A percentile compares a stretch with the other conserved stretches of the same genome.
phyloP scores from a whole-genome alignment of 2,888 invertebrate genomes.

The Drepana falcataria region DNA sequence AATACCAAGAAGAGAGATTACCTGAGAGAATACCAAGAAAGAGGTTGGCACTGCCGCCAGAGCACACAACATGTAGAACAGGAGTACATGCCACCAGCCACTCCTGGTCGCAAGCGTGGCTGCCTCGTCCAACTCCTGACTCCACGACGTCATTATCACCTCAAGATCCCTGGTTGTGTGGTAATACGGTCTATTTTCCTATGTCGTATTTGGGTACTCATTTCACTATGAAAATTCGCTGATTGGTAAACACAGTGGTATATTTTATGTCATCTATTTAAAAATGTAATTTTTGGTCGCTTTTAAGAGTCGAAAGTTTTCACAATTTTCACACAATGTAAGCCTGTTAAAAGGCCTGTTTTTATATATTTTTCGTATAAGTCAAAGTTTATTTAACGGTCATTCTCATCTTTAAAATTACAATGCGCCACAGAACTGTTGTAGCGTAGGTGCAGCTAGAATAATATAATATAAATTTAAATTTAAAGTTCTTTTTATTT shows the following conservation, averaged over 20 bases:
- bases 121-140: conserved; percentile 77
- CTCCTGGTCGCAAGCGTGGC: conserved; percentile 79
- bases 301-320: no score
- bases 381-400: no score
- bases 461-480: no score
- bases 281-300: no score
- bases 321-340: no score
- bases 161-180: conserved; percentile 10
- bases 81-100: conserved; percentile 81
- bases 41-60: conserved; percentile 82
- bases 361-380: no score
- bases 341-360: no score
- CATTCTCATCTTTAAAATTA: no score
- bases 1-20: conserved; percentile 33
- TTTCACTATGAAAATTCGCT: not conserved
- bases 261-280: not conserved
- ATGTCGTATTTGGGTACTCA: not conserved
- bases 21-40: conserved; percentile 83
- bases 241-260: not conserved
- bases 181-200: not conserved
- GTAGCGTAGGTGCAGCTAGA: no score
- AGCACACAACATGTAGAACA: conserved; percentile 81
- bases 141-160: conserved; percentile 60
- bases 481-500: no score
- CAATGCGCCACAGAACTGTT: no score